phyloP scores from a whole-genome alignment of 1,140 invertebrate species.

The Euglossa dilemma region DNA sequence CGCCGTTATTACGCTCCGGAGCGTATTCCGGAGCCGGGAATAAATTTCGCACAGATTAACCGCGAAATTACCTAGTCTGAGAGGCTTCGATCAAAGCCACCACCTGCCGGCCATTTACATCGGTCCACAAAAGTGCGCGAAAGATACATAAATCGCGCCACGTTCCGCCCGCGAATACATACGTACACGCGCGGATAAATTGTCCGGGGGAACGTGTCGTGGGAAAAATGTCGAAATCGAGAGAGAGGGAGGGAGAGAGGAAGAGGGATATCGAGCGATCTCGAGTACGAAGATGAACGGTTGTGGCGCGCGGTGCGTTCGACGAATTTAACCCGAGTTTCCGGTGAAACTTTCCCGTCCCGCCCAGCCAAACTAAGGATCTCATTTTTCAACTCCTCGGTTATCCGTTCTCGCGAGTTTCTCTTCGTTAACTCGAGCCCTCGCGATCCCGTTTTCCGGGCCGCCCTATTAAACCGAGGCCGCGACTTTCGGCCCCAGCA shows the following conservation, averaged over 20 bases:
- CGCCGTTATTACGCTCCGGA: neutral
- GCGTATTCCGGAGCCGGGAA: neutral
- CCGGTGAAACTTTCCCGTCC: neutral
- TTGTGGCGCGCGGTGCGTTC: neutral
- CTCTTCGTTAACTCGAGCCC: neutral
- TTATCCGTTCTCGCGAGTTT: neutral
- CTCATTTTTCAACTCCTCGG: neutral
- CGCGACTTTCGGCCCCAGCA: neutral
- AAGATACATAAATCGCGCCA: neutral
- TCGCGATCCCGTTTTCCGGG: neutral
- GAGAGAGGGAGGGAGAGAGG: neutral
- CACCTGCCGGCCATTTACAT: slow-evolving; percentile 24
- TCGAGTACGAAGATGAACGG: slow-evolving; percentile 4
- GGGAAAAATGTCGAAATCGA: neutral
- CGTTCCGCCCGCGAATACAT: no score
- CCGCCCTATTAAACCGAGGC: neutral
- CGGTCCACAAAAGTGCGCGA: neutral
- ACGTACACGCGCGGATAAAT: neutral
- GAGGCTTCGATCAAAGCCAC: slow-evolving; percentile 39
- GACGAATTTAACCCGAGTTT: slow-evolving; percentile 5
- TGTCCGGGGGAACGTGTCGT: no score
- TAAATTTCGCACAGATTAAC: slow-evolving; percentile 32
- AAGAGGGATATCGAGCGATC: neutral
- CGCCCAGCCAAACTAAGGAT: neutral
- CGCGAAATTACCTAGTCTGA: slow-evolving; percentile 30